Conservation (phyloP, 2,797 vertebrate genomes). For the Melanotaenia trifasciata region DNA sequence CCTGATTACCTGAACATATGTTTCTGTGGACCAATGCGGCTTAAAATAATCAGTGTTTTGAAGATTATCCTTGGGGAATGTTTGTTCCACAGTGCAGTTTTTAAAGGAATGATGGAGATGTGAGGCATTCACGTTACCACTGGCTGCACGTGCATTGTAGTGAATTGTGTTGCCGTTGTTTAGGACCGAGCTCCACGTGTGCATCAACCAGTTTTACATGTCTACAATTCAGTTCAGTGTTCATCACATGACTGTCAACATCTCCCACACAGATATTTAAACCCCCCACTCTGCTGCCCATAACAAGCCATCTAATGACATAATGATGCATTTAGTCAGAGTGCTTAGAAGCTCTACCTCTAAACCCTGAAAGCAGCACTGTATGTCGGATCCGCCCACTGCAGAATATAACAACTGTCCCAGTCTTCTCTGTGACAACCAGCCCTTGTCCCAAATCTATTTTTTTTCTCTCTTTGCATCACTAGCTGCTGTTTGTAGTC, state of each 20-base stretch:
- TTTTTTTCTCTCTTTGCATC: slow-evolving; percentile 29
- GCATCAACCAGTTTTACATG: neutral
- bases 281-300: slow-evolving; percentile 7
- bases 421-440: slow-evolving; percentile 43
- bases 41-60: neutral
- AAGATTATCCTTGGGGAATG: neutral
- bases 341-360: slow-evolving; percentile 34
- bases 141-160: neutral
- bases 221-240: neutral
- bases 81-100: neutral
- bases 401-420: slow-evolving; percentile 58
- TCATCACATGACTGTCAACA: slow-evolving; percentile 28
- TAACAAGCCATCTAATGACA: slow-evolving; percentile 57
- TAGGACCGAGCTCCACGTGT: neutral
- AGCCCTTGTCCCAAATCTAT: slow-evolving; percentile 29
- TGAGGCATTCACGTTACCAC: slow-evolving; percentile 1
- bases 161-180: neutral
- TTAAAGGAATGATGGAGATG: neutral
- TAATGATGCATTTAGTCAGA: slow-evolving; percentile 64
- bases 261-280: slow-evolving; percentile 41
- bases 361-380: slow-evolving; percentile 60
- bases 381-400: slow-evolving; percentile 50
- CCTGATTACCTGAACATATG: neutral
- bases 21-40: neutral
- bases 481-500: slow-evolving; percentile 46